These are phyloP conservation scores for Trichosurus vulpecula DNA, from an alignment of 2,797 vertebrate species.

Conservation along the genomic window DNA sequence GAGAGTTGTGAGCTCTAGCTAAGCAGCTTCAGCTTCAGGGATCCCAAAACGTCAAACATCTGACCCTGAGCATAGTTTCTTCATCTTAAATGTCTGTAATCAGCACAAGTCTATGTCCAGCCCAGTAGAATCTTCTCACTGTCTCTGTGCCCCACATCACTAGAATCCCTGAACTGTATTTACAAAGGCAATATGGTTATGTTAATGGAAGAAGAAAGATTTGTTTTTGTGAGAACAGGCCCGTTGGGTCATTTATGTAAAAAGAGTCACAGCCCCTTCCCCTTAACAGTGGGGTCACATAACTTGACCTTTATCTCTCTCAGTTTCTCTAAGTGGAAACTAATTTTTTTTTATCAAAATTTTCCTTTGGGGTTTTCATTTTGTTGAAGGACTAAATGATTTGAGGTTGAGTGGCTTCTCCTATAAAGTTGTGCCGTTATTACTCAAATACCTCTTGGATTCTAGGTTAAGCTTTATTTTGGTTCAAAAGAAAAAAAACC, in stretches of 20 bases:
- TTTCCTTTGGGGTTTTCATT: constrained; percentile 24
- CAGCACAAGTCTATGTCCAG: constrained; percentile 56
- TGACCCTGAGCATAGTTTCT: constrained; percentile 45
- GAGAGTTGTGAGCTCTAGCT: neutral
- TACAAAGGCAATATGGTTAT: constrained; percentile 47
- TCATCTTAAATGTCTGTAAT: constrained; percentile 58
- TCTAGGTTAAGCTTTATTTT: constrained; percentile 30
- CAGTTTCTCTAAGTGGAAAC: constrained; percentile 31
- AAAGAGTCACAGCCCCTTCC: constrained; percentile 53
- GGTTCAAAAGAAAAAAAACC: constrained; percentile 21
- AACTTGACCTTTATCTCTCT: constrained; percentile 65
- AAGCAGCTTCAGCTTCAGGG: neutral
- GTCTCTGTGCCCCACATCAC: neutral
- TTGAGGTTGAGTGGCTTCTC: constrained; percentile 59
- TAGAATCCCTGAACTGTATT: constrained; percentile 18
- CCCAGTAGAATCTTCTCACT: constrained; percentile 45
- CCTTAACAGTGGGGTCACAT: neutral
- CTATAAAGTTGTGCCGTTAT: constrained; percentile 43
- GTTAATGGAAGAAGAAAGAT: constrained; percentile 54
- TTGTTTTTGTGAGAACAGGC: constrained; percentile 46
- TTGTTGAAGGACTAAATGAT: constrained; percentile 56
- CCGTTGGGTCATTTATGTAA: constrained; percentile 62
- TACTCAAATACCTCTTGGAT: constrained; percentile 23
- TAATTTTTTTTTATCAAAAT: neutral
- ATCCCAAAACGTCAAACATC: neutral